Evolutionary conservation across 2,113 vertebrate genomes (phyloP).

Genomic region (Eretmochelys imbricata): DNA sequence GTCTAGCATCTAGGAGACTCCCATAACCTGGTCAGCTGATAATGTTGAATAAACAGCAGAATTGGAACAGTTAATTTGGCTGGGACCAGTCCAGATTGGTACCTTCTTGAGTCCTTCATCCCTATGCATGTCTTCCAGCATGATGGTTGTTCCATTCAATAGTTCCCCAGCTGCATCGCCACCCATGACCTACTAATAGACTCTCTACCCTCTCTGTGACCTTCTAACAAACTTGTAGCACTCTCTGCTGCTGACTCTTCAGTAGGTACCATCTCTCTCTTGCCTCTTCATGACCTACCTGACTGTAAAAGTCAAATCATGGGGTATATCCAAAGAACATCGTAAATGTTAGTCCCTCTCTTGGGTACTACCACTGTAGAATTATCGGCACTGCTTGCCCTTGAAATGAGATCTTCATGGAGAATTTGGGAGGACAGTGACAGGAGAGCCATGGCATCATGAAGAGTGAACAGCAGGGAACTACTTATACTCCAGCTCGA

Average conservation of each 20-base stretch:
- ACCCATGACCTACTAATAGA: not conserved
- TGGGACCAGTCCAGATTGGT: not conserved
- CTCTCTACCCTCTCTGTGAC: not conserved
- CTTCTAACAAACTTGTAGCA: not conserved
- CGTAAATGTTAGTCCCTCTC: not conserved
- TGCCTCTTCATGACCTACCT: not conserved
- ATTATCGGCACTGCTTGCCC: not conserved
- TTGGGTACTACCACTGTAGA: too few relatives aligned
- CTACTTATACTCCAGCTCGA: accelerated
- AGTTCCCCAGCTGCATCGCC: not conserved
- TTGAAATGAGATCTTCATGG: not conserved
- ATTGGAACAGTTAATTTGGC: not conserved
- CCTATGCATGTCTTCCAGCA: not conserved
- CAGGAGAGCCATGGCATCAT: accelerated
- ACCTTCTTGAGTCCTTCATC: not conserved
- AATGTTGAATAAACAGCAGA: not conserved
- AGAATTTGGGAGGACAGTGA: not conserved
- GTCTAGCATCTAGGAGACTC: not conserved
- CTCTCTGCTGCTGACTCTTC: not conserved
- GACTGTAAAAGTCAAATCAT: not conserved
- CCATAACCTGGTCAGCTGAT: not conserved
- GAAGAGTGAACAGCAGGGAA: not conserved
- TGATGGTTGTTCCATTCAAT: not conserved
- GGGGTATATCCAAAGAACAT: not conserved
- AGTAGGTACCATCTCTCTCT: not conserved